Percentiles rank a stretch among this genome's conserved stretches.
phyloP scores from a whole-genome alignment of 2,113 vertebrate genomes.

The Melanotaenia duboulayi region DNA sequence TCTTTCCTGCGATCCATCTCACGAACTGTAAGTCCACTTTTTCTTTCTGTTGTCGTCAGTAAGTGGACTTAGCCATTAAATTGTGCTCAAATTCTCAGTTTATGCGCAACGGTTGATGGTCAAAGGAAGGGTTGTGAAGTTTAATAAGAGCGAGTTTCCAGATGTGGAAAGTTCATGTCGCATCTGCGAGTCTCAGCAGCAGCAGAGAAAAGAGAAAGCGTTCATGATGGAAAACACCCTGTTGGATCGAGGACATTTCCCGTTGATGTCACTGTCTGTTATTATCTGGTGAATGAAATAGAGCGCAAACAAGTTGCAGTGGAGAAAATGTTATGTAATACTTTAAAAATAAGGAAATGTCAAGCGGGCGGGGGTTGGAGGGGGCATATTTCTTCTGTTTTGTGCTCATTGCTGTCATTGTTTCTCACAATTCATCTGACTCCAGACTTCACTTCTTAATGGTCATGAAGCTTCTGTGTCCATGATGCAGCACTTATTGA shows the following conservation, averaged over 20 bases:
- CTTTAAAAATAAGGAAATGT: background rate
- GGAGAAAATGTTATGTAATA: constrained; percentile 38
- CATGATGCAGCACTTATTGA: constrained; percentile 44
- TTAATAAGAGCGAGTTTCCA: constrained; percentile 18
- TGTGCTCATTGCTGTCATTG: background rate
- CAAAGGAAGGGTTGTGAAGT: background rate
- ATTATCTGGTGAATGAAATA: background rate
- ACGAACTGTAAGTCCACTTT: constrained; percentile 59
- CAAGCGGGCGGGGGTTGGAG: too few relatives aligned
- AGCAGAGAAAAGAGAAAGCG: background rate
- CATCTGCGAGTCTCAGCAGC: constrained; percentile 20
- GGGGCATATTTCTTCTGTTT: background rate
- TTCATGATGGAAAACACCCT: background rate
- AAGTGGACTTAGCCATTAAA: background rate
- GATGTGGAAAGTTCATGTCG: constrained; percentile 27
- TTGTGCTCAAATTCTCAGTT: background rate
- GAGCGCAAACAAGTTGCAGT: background rate
- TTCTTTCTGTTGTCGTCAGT: background rate
- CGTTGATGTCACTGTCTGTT: background rate
- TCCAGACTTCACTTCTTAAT: background rate
- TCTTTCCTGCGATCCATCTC: constrained; percentile 38
- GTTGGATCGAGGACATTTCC: background rate
- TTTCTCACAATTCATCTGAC: constrained; percentile 1
- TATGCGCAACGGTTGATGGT: background rate
- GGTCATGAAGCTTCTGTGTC: background rate